Conservation (phyloP, 2,797 vertebrate genomes). For the Siniperca obscura region DNA sequence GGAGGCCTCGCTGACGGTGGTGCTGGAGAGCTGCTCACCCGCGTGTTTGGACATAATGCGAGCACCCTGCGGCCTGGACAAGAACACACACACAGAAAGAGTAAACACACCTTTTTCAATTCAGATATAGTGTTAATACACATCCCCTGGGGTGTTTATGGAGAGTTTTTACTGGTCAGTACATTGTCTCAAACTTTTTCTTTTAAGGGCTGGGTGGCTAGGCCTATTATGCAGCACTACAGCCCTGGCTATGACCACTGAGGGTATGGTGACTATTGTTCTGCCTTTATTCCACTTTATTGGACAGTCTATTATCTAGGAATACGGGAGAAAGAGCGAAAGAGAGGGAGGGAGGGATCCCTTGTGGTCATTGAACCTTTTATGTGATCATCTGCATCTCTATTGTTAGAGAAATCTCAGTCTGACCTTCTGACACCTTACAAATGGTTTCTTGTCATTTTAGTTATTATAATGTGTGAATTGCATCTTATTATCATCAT, state of each 20-base stretch:
- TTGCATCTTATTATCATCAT: not conserved
- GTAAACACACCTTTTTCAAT: slow-evolving; percentile 4
- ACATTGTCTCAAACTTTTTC: not conserved
- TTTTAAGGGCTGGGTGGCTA: not conserved
- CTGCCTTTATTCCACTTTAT: not conserved
- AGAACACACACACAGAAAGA: slow-evolving; percentile 2
- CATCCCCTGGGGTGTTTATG: not conserved
- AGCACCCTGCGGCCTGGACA: slow-evolving; percentile 82
- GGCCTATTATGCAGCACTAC: not conserved
- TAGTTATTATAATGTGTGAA: not conserved
- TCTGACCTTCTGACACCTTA: not conserved
- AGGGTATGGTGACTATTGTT: not conserved
- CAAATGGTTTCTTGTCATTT: not conserved
- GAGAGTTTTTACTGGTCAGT: not conserved
- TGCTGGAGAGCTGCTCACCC: slow-evolving; percentile 89
- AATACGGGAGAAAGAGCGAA: not conserved
- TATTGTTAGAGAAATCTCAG: not conserved
- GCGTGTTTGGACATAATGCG: slow-evolving; percentile 86
- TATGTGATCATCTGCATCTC: too few species aligned
- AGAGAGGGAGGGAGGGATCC: not conserved
- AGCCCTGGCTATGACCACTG: not conserved
- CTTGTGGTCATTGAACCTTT: not conserved
- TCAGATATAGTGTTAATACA: not conserved
- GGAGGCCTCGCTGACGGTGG: slow-evolving; percentile 93
- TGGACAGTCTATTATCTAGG: not conserved